Percentiles rank a stretch among this genome's conserved stretches.
phyloP scores from a whole-genome alignment of 2,888 invertebrate genomes.

The Gandaritis pyraliata region DNA sequence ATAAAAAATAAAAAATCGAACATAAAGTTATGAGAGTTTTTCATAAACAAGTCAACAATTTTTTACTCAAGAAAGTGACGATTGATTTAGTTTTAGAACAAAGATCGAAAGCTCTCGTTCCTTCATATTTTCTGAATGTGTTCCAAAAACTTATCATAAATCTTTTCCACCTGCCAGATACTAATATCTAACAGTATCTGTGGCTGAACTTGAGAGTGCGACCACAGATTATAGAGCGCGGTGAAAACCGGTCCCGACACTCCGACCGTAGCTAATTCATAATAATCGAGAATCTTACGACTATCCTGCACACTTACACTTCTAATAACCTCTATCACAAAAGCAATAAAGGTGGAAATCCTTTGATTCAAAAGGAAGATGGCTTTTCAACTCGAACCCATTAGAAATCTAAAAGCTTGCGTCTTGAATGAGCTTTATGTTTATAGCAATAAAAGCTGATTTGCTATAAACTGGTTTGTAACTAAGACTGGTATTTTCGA shows the following conservation, averaged over 20 bases:
- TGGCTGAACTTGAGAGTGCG: neutral
- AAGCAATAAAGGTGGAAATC: conserved; percentile 15
- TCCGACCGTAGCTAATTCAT: conserved; percentile 66
- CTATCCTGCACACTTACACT: conserved; percentile 47
- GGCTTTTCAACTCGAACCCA: conserved; percentile 31
- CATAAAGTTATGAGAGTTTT: too few species aligned
- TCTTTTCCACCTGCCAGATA: conserved; percentile 12
- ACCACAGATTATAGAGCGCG: conserved; percentile 18
- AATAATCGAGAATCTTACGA: conserved; percentile 64
- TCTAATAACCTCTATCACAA: conserved; percentile 15
- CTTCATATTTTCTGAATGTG: neutral
- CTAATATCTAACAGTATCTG: conserved; percentile 1
- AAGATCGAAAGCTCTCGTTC: too few species aligned
- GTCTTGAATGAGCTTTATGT: conserved; percentile 11
- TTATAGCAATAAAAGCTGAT: conserved; percentile 15
- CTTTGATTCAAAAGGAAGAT: conserved; percentile 13
- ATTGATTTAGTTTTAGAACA: too few species aligned
- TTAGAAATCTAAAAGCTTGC: conserved; percentile 26
- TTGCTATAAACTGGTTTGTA: conserved; percentile 6
- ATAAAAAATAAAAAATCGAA: too few species aligned
- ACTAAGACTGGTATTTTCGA: conserved; percentile 34
- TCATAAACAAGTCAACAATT: too few species aligned
- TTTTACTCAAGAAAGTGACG: too few species aligned
- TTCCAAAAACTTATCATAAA: neutral
- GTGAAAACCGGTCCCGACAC: conserved; percentile 40